Percentiles rank a stretch among this genome's conserved stretches.
Evolutionary conservation across 2,888 invertebrate species (phyloP).

Genomic region (Clusia tigrina): DNA sequence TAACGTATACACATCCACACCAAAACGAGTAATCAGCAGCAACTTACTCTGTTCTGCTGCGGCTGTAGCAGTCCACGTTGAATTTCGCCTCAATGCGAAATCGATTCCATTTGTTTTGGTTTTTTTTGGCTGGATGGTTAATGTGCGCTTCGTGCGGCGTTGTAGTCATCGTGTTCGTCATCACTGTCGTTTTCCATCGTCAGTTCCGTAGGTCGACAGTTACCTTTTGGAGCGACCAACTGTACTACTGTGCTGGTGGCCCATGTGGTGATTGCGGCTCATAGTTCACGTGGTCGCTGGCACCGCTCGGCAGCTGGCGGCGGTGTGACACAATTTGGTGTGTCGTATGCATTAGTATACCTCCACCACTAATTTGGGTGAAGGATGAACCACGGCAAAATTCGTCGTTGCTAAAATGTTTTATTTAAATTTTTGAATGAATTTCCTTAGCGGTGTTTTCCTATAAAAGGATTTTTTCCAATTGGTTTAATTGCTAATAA

Average conservation of each 20-base stretch:
- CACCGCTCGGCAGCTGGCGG: background rate
- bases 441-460: too few species aligned
- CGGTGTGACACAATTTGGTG: background rate
- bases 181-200: background rate
- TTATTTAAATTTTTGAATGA: too few species aligned
- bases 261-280: too few species aligned
- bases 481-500: too few species aligned
- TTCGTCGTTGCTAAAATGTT: too few species aligned
- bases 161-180: background rate
- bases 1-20: background rate
- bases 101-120: slow-evolving; percentile 7
- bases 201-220: background rate
- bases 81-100: background rate
- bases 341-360: too few species aligned
- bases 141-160: background rate
- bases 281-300: background rate
- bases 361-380: too few species aligned
- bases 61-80: background rate
- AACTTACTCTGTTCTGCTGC: background rate
- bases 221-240: background rate
- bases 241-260: background rate
- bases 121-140: background rate
- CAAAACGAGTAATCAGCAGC: slow-evolving; percentile 10
- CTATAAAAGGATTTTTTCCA: too few species aligned
- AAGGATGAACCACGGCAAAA: too few species aligned